Evolutionary conservation across 1,140 invertebrate genomes (phyloP), one percentile per base, ranked within the genome.

Genomic region (Cherax quadricarinatus): DNA sequence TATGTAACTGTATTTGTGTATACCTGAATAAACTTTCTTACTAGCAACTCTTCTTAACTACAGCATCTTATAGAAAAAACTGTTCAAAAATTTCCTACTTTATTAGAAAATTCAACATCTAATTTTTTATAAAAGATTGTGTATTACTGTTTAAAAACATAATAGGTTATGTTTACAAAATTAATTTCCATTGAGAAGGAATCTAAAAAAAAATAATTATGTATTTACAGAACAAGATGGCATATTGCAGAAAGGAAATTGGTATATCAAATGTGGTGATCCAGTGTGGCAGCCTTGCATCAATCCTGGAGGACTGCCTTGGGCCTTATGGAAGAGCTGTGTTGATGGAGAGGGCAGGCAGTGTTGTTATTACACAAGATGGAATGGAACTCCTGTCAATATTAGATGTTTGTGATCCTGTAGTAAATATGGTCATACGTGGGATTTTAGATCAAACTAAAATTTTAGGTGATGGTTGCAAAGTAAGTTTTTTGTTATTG

Each of bases 311-410:
- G 60, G 83, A 66, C 73, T 80, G 70, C 48, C 78, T 91, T 24
- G 90, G 90, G 3, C 84, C 85, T 10, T n/a, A 73, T 82, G 90
- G 90, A 4, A 79, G 49, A 66, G 51, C 90, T 24, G 84, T 91
- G 4, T 60, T 91, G 30, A 79, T 91, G 84, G 90, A 91, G 48
- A 91, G 70, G 16, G 83, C 70, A 4, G 90, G 90, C 18, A 80
- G 85, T 53, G 90, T 91, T 60, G 66, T 87, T 75, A 91, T 91
- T 18, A 86, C 90, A n/a, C 84, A 91, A 80, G 90, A 91, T 82
- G 90, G 90, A n/a, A 70, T 48, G 16, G 75, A 91, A 30, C 84
- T 91, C 1, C 49, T 91, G 48, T 81, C 84, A 24, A 57, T 60
- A 18, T 80, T 91, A 51, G 84, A 85, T n/a, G 66, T 91, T 14